phyloP scores from a whole-genome alignment of 2,113 vertebrate species.

The Eptesicus fuscus region DNA sequence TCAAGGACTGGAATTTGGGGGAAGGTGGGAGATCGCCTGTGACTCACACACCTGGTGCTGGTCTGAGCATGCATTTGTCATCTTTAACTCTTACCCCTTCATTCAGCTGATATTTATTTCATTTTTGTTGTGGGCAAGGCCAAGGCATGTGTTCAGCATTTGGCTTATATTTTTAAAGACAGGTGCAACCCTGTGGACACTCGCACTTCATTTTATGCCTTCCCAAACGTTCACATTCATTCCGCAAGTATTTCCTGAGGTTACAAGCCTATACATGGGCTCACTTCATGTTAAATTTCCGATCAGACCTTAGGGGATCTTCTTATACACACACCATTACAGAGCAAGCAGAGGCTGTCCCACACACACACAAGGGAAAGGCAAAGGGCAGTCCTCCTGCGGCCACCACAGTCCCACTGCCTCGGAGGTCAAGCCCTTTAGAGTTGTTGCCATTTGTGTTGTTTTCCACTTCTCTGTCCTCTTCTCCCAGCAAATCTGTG shows the following conservation, averaged over 20 bases:
- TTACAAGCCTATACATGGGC: neutral
- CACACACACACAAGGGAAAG: too few relatives aligned
- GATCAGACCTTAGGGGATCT: neutral
- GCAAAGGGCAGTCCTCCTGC: neutral
- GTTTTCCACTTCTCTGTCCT: neutral
- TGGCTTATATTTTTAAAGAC: neutral
- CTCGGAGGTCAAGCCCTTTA: fast-evolving
- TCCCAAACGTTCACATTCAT: too few relatives aligned
- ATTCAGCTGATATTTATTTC: neutral
- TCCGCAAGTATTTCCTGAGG: fast-evolving
- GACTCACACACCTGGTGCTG: too few relatives aligned
- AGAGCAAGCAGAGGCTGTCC: neutral
- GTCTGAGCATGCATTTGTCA: neutral
- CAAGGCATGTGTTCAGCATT: neutral
- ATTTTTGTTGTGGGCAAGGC: neutral
- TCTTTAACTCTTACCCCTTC: neutral
- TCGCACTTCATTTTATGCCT: neutral
- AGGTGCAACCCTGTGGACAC: neutral
- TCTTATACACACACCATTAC: too few relatives aligned
- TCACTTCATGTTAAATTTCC: neutral
- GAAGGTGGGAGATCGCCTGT: neutral
- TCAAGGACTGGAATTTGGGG: neutral
- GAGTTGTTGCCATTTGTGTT: neutral
- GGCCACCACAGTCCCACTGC: fast-evolving
- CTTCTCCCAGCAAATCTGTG: neutral